Conservation (phyloP, 2,797 vertebrate genomes). For the Lepilemur septentrionalis region DNA sequence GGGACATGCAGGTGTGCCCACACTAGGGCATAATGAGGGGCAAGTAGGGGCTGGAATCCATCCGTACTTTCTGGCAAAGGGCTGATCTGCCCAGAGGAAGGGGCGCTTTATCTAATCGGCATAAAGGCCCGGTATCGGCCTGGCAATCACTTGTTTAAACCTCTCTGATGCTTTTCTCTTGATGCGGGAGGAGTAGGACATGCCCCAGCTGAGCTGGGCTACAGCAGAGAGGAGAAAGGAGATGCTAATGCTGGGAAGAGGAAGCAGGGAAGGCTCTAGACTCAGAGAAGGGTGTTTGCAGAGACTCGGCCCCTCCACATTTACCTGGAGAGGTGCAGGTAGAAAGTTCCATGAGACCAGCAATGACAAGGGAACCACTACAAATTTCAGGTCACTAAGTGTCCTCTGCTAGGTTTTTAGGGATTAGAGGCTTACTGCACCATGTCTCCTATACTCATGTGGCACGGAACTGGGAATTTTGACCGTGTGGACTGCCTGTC, state of each 20-base stretch:
- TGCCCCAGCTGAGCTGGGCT: background rate
- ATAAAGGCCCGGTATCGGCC: background rate
- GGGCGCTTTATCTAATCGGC: rapidly evolving
- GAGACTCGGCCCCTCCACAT: background rate
- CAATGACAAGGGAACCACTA: background rate
- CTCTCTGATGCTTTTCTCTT: background rate
- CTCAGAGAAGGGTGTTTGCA: background rate
- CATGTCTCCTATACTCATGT: background rate
- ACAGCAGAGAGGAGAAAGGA: background rate
- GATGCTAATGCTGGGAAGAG: background rate
- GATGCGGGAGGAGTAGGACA: rapidly evolving
- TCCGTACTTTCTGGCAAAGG: no score
- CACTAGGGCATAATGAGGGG: background rate
- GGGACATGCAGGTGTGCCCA: rapidly evolving
- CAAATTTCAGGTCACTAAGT: background rate
- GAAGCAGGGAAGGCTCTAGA: background rate
- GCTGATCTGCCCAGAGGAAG: background rate
- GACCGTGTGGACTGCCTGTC: background rate
- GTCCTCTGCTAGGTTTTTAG: background rate
- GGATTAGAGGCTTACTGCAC: background rate
- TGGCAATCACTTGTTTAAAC: background rate
- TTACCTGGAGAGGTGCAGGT: rapidly evolving
- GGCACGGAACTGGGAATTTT: background rate
- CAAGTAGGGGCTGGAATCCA: background rate
- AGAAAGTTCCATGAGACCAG: background rate